These are phyloP conservation scores for Coenobita brevimanus DNA, from an alignment of 1,140 invertebrate genomes.

Conservation along the genomic window DNA sequence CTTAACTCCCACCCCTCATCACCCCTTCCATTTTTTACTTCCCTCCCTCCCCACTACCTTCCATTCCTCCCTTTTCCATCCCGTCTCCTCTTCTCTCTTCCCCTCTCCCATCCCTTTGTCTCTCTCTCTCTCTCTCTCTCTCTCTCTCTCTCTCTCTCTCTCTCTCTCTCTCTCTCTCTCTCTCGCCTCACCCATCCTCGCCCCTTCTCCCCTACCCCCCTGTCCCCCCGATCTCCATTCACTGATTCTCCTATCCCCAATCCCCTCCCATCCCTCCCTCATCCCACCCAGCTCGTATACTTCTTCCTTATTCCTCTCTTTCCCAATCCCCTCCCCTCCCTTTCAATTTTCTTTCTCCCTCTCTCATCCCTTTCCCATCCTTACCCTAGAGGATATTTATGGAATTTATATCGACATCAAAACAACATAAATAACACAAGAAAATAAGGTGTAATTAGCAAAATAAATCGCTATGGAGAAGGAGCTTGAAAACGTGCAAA, in stretches of 20 bases:
- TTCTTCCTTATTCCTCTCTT: background rate
- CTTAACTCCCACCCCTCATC: too few species aligned
- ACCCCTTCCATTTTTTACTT: too few species aligned
- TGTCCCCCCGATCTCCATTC: background rate
- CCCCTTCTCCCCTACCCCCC: background rate
- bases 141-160: too few species aligned
- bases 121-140: too few species aligned
- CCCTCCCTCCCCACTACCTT: too few species aligned
- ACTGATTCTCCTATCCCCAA: background rate
- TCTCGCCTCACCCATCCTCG: background rate
- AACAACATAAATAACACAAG: too few species aligned
- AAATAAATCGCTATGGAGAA: too few species aligned
- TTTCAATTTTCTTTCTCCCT: background rate
- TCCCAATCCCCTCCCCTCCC: background rate
- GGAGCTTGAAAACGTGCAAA: too few species aligned
- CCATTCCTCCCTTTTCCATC: background rate
- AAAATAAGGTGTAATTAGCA: too few species aligned
- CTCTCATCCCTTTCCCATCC: background rate
- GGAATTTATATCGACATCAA: too few species aligned
- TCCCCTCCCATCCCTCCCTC: background rate
- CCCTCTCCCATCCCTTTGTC: too few species aligned
- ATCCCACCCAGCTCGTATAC: background rate
- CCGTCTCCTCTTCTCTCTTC: background rate
- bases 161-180: conserved; percentile 1
- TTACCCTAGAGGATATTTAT: too few species aligned